Conservation (phyloP, 1,140 invertebrate genomes). For the Cherax destructor region DNA sequence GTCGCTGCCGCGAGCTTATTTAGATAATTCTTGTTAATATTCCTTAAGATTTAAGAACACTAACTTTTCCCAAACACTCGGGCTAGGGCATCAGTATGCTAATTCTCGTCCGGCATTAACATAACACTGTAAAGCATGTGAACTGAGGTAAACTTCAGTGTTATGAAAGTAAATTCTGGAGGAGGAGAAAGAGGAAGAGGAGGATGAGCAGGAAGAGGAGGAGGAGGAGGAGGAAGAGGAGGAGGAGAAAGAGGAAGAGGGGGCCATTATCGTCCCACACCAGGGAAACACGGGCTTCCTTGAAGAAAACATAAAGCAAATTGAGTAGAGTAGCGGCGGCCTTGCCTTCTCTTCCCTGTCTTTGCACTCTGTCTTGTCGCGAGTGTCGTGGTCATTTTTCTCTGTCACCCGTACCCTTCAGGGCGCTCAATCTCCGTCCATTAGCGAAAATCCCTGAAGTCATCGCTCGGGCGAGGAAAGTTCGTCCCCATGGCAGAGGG, state of each 20-base stretch:
- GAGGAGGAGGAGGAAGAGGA: too few species aligned
- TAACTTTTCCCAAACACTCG: slow-evolving; percentile 15
- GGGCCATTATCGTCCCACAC: background rate
- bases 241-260: too few species aligned
- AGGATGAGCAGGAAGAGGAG: too few species aligned
- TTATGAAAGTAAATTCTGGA: slow-evolving; percentile 2
- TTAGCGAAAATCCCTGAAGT: slow-evolving; percentile 48
- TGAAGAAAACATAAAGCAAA: background rate
- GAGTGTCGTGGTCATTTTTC: slow-evolving; percentile 15
- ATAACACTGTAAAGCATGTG: slow-evolving; percentile 11
- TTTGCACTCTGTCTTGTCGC: slow-evolving; percentile 1
- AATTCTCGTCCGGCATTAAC: slow-evolving; percentile 4
- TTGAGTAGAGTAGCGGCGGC: background rate
- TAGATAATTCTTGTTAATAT: slow-evolving; percentile 20
- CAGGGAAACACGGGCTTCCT: background rate
- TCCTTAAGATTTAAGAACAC: slow-evolving; percentile 10
- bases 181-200: background rate
- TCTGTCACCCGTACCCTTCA: slow-evolving; percentile 45
- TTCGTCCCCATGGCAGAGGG: too few species aligned
- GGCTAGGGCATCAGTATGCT: slow-evolving; percentile 11
- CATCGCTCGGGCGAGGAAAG: background rate
- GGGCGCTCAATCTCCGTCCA: slow-evolving; percentile 60
- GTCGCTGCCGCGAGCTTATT: background rate
- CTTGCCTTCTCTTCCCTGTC: slow-evolving; percentile 7
- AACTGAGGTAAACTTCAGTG: background rate